Conservation (phyloP, 2,888 invertebrate species). For the Cenopis cana region DNA sequence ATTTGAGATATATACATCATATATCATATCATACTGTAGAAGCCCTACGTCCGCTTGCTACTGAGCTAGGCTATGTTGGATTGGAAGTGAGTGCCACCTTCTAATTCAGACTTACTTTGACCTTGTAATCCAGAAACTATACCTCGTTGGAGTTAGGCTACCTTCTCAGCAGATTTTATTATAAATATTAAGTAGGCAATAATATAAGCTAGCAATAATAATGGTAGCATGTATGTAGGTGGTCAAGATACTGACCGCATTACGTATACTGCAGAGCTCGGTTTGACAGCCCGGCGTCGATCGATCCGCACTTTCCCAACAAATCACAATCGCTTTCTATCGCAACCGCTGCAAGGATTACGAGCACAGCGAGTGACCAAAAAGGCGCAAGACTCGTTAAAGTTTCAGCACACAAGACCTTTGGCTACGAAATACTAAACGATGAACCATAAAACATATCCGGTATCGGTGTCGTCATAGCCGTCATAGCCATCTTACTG, state of each 20-base stretch:
- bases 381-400: neutral
- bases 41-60: too few species aligned
- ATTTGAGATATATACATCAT: too few species aligned
- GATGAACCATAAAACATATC: constrained; percentile 23
- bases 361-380: neutral
- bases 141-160: too few species aligned
- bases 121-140: too few species aligned
- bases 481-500: neutral
- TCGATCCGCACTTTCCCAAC: constrained; percentile 38
- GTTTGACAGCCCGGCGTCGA: constrained; percentile 17
- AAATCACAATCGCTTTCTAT: constrained; percentile 43
- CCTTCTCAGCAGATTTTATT: too few species aligned
- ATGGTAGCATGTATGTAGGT: neutral
- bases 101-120: too few species aligned
- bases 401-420: neutral
- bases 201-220: neutral
- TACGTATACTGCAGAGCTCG: neutral
- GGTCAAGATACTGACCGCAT: constrained; percentile 16
- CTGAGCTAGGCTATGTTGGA: too few species aligned
- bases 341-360: constrained; percentile 36
- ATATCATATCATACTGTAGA: too few species aligned
- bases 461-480: constrained; percentile 5
- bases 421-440: neutral
- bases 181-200: neutral
- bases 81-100: too few species aligned